Evolutionary conservation across 1,140 invertebrate genomes (phyloP).

Genomic region (Macrocentrus cingulum): DNA sequence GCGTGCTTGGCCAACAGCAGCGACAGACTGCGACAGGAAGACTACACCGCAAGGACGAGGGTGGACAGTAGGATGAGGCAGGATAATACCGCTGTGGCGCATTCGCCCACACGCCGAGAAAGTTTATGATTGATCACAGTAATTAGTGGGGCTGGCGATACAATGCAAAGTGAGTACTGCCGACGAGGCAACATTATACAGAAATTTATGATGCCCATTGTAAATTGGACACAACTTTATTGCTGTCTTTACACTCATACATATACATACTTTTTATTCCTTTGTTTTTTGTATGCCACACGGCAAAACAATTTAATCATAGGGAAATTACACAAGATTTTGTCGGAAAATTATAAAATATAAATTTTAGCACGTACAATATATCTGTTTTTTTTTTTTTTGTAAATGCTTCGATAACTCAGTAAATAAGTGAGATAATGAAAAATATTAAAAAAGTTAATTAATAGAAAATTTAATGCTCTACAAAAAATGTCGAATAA

Average conservation of each 20-base stretch:
- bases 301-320: no score
- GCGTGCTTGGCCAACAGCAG: conserved; percentile 26
- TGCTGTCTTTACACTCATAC: background rate
- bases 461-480: no score
- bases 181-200: conserved; percentile 26
- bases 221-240: conserved; percentile 18
- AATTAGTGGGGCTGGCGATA: conserved; percentile 30
- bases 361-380: no score
- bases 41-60: background rate
- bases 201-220: conserved; percentile 27
- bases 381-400: no score
- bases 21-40: background rate
- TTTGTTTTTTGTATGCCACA: no score
- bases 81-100: conserved; percentile 7
- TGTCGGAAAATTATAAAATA: no score
- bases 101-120: conserved; percentile 24
- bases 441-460: no score
- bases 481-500: no score
- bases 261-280: no score
- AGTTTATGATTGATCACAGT: conserved; percentile 33
- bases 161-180: conserved; percentile 33
- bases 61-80: conserved; percentile 9
- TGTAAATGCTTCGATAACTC: no score
- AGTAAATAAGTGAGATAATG: no score
- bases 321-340: no score